Evolutionary conservation across 1,140 invertebrate species (phyloP), one percentile per base, ranked within the genome.

Genomic region (Ganaspis sp.): DNA sequence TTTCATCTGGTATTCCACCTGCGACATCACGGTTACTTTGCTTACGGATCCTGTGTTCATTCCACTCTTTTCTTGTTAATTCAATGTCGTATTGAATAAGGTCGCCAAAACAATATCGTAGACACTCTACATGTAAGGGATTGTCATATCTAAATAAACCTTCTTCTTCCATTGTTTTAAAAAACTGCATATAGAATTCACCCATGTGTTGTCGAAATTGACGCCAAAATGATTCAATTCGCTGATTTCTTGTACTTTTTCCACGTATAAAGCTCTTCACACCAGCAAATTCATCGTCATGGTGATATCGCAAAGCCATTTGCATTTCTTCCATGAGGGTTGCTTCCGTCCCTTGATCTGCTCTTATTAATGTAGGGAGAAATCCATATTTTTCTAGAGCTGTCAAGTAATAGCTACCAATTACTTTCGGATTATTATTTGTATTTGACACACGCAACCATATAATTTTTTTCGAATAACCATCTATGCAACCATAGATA

Each of bases 391-490:
- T 26, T 40, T 77, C 11, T 12, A 86, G 74, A 69, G 80, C 37
- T 38, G 81, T 23, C 15, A 82, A 64, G 74, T 78, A 88, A 72
- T 86, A 85, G 83, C 83, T 49, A 2, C n/a, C 54, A 19, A 69
- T 77, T 26, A 77, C 70, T 15, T 42, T 11, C n/a, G 75, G 70
- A 70, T 87, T 71, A 73, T 77, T 89, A 74, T 80, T 87, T 15
- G 82, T 81, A 0, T 38, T 69, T 19, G 58, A 26, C 17, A 80
- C 80, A 38, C 83, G 23, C 2, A 88, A 29, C 85, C 85, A 88
- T 17, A 88, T 15, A 19, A 88, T 70, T 38, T 82, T 54, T 45
- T 81, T 34, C 83, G 85, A 5, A n/a, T n/a, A n/a, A n/a, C n/a
- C n/a, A n/a, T n/a, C n/a, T n/a, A n/a, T n/a, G n/a, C n/a, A n/a